Evolutionary conservation across 2,113 vertebrate genomes (phyloP), one percentile per base, ranked within the genome.

Genomic region (Pituophis catenifer): DNA sequence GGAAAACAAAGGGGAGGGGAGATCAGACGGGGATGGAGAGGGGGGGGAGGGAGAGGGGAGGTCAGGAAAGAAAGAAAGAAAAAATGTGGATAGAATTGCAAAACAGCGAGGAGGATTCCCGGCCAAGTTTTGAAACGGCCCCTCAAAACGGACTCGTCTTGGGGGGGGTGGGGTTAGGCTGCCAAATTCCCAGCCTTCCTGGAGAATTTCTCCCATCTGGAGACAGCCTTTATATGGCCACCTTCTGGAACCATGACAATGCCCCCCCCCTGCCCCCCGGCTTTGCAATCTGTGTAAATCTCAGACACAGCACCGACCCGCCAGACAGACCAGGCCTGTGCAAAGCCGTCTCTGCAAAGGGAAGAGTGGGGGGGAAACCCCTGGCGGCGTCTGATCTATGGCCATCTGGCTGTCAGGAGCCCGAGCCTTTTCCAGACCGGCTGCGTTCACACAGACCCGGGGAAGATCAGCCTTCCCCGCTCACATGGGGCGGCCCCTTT

Each of bases 131-230:
- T 3, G 21, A 38, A 90, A 53, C 29, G 9, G 75, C 29, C 55
- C 70, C 48, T 3, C 44, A 48, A 85, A 89, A 93, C 54, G n/a
- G 53, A 89, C 57, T 62, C 13, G 17, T 93, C 29, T 1, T 1
- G 38, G 38, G 38, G 38, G 29, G 11, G 26, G 12, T 29, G 4
- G 4, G 4, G 23, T 48, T 48, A 5, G 58, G 23, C 21, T 3
- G 92, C 92, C 92, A 90, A 90, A 90, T 90, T 86, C 92, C 55
- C 92, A 90, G 92, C 92, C 75, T 70, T 86, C 24, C 17, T 81
- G 54, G 29, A 54, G 75, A 90, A 86, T 26, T 48, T 90, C 55
- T n/a, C 50, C 92, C 89, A 86, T 93, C 92, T 90, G 92, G 89
- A 93, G 92, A 53, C 57, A 5, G 92, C 29, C 75, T 93, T 93